These are phyloP conservation scores for Poecile montanus DNA, from an alignment of 2,797 vertebrate genomes.

Conservation along the genomic window DNA sequence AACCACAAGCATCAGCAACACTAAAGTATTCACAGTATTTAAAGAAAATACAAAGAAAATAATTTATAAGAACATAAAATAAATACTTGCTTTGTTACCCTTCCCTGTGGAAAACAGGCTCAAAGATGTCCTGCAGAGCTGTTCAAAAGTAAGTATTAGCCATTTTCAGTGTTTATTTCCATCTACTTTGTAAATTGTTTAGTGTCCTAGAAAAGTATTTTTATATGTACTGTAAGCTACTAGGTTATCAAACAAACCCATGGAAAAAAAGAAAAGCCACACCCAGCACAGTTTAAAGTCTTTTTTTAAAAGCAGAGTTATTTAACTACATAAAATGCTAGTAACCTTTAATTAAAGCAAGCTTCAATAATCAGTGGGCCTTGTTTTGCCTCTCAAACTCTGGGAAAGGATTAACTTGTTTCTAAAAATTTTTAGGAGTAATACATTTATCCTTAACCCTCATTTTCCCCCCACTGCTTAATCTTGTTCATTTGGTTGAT, in stretches of 20 bases:
- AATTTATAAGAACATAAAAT: not conserved
- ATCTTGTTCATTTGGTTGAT: not conserved
- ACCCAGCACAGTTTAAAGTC: not conserved
- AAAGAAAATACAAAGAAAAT: not conserved
- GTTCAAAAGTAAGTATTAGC: not conserved
- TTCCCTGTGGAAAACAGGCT: not conserved
- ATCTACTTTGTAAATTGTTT: not conserved
- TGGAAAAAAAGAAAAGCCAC: not conserved
- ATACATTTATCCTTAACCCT: not conserved
- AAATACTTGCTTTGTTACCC: conserved; percentile 20
- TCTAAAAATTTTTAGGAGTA: not conserved
- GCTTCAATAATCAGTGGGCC: not conserved
- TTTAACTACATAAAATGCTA: not conserved
- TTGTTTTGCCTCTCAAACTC: not conserved
- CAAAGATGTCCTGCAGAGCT: conserved; percentile 16
- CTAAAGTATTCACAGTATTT: not conserved
- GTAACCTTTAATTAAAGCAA: not conserved
- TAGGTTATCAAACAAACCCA: not conserved
- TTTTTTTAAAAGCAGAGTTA: not conserved
- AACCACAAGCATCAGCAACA: not conserved
- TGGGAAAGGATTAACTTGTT: not conserved
- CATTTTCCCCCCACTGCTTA: not conserved
- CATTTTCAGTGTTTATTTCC: not conserved
- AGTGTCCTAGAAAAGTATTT: not conserved
- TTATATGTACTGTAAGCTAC: not conserved